Evolutionary conservation across 2,113 vertebrate species (phyloP), one percentile per base, ranked within the genome.

Genomic region (Elgaria multicarinata): DNA sequence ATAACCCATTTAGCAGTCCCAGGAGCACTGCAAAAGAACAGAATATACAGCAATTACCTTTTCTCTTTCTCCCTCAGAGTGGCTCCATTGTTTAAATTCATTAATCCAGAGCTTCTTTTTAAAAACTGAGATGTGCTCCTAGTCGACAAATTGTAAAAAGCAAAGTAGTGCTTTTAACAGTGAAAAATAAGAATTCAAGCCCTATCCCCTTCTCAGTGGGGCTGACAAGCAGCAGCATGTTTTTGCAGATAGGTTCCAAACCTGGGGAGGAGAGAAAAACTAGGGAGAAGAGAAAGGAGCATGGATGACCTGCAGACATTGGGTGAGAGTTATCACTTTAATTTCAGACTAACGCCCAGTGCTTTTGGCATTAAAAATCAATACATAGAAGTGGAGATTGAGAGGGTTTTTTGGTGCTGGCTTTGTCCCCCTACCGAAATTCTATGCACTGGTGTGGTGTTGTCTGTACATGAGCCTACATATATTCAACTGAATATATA

Each of bases 41-140:
- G 82, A 84, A 71, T 31, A 69, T 53, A 80, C 13, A 55, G 44
- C 44, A 69, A 69, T 80, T 79, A 79, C 36, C 53, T 55, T 50
- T 87, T 44, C n/a, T n/a, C n/a, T 62, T 62, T 1, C 50, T 13
- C 79, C 42, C 14, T 87, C n/a, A 71, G 26, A 87, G 66, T 71
- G 46, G 64, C n/a, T 71, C 44, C 66, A 80, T 79, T 80, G 86
- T 87, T 87, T 80, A 69, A 87, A 69, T 71, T 53, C 86, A 87
- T 87, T 87, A 80, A 80, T 69, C 64, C 46, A 69, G n/a, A 80
- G 33, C 16, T 79, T 78, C 2, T 66, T 79, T 66, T 26, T 80
- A 33, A 13, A 1, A 4, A 66, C 31, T 55, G n/a, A 74, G 36
- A 20, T 46, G 18, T 76, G 7, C 58, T 76, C 26, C 36, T 44